Evolutionary conservation across 92 coral and sea anemone species (phyloP), one percentile per base, ranked within the genome.

Genomic region (Paragorgia papillata): DNA sequence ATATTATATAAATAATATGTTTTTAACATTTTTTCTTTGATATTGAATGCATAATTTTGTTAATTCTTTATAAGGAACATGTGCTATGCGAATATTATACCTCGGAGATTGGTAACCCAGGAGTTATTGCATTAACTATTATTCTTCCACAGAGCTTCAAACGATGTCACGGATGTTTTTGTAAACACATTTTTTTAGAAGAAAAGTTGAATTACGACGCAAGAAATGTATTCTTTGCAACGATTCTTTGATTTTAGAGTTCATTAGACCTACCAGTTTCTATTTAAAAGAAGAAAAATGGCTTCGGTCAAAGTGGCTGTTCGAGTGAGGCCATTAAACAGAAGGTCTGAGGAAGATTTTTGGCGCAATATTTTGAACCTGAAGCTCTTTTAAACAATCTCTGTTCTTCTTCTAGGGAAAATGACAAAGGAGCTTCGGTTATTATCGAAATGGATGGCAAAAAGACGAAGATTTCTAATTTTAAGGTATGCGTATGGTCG

Each of bases 271-370:
- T 28, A 7, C n/a, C n/a, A n/a, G n/a, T n/a, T 7, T 56, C 62
- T 9, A 50, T 19, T 2, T 13, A 19, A 48, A 32, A 50, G 27
- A 24, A 25, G n/a, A 55, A 35, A 2, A 20, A 95, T 95, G 99
- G 99, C 99, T 39, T 95, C 99, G 48, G 99, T 95, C 2, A 95
- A 95, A 35, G 99, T 95, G 30, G 99, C 99, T 49, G 99, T 95
- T 21, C 81, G 97, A 62, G 99, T 95, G 18, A 68, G 99, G 41
- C 99, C 97, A 26, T 84, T 95, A 46, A 95, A 95, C 81, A 86
- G 85, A 82, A 87, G 99, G 99, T 95, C 37, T 19, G 64, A 53
- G 7, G 14, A 8, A 9, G 30, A 56, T 26, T 48, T 71, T 71
- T 71, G 78, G 78, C 78, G 78, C 78, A 10, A 51, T 18, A 30